phyloP scores from a whole-genome alignment of 2,888 invertebrate genomes.

The Prenolepis imparis region DNA sequence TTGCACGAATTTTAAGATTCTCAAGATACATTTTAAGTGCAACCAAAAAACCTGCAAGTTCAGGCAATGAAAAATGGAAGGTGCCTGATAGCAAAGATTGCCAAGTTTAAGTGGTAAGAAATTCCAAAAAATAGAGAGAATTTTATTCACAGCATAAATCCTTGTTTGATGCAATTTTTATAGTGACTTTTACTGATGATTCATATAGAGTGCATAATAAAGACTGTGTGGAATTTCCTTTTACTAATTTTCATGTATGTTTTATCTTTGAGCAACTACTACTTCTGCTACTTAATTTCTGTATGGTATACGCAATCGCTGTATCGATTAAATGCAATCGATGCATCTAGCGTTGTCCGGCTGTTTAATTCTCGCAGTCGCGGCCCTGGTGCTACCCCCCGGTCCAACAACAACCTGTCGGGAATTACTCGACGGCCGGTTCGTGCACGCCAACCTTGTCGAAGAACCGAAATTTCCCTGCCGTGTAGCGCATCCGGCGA shows the following conservation, averaged over 20 bases:
- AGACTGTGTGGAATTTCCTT: not conserved
- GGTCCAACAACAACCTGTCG: slow-evolving; percentile 73
- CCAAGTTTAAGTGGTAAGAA: not conserved
- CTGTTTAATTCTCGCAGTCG: not conserved
- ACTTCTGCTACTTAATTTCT: not conserved
- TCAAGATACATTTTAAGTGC: slow-evolving; percentile 49
- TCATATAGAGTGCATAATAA: not conserved
- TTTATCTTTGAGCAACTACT: not conserved
- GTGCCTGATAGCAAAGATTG: not conserved
- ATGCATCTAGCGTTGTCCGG: not conserved
- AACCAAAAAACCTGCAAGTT: not conserved
- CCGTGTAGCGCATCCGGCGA: slow-evolving; percentile 54
- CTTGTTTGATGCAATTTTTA: not conserved
- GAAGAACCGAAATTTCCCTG: slow-evolving; percentile 64
- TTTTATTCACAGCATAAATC: slow-evolving; percentile 7
- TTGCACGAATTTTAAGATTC: slow-evolving; percentile 14
- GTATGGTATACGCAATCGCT: not conserved
- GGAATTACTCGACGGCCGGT: slow-evolving; percentile 67
- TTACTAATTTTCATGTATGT: not conserved
- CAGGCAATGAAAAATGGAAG: slow-evolving; percentile 3
- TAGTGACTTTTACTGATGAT: not conserved
- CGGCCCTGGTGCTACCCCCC: not conserved
- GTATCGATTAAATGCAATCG: not conserved
- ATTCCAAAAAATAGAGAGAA: slow-evolving; percentile 16
- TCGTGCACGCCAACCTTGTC: slow-evolving; percentile 56